phyloP scores from a whole-genome alignment of 1,140 invertebrate genomes.

The Drosophila pectinifera region DNA sequence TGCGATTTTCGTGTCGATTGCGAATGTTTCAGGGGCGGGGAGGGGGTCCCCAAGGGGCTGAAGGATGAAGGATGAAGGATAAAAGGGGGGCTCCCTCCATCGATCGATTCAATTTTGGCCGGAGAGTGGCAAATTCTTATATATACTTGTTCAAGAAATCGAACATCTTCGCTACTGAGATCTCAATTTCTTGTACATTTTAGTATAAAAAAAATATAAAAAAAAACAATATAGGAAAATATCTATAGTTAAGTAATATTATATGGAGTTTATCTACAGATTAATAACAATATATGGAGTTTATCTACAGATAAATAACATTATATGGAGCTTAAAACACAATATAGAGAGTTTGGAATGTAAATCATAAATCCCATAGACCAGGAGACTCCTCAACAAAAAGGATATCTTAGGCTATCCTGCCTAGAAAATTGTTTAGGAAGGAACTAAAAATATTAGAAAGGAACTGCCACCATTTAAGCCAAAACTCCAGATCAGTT shows the following conservation, averaged over 20 bases:
- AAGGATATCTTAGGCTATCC: no score
- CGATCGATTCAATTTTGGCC: constrained; percentile 8
- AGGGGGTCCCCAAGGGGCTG: not conserved
- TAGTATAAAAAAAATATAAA: not conserved
- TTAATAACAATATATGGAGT: not conserved
- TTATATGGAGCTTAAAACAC: not conserved
- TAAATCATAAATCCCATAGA: not conserved
- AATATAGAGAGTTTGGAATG: not conserved
- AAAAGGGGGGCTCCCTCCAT: not conserved
- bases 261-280: not conserved
- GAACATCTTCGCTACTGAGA: not conserved
- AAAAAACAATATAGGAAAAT: not conserved
- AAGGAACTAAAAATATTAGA: no score
- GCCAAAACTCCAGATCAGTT: not conserved
- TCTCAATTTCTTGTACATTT: fast-evolving
- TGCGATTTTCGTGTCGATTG: constrained; percentile 74
- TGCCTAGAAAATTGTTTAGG: no score
- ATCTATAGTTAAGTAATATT: not conserved
- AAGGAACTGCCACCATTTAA: no score
- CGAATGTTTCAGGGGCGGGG: constrained; percentile 16
- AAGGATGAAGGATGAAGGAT: not conserved
- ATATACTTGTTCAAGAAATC: not conserved
- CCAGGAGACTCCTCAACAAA: no score
- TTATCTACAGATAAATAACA: not conserved
- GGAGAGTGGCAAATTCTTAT: constrained; percentile 6